These are phyloP conservation scores for Chascanopsetta lugubris DNA, from an alignment of 2,113 vertebrate genomes.

Conservation along the genomic window DNA sequence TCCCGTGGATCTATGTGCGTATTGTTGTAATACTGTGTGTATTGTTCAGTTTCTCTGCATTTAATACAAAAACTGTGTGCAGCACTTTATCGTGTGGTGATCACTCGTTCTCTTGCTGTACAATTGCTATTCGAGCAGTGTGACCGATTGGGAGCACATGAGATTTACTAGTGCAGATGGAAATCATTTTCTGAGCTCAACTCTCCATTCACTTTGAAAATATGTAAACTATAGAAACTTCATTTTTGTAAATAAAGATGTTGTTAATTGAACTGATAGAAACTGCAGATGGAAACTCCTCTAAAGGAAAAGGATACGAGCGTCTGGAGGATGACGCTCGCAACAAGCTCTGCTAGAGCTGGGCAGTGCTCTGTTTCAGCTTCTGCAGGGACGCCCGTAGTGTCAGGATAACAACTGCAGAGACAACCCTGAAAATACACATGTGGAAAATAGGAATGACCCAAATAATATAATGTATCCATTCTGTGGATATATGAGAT, in stretches of 20 bases:
- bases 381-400: constrained; percentile 89
- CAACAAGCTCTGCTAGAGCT: constrained; percentile 88
- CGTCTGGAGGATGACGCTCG: constrained; percentile 85
- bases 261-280: no score
- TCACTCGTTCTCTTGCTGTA: background rate
- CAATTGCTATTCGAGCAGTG: no score
- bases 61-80: background rate
- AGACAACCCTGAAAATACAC: no score
- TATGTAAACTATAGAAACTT: no score
- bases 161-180: no score
- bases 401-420: constrained; percentile 90
- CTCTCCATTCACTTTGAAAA: no score
- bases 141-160: no score
- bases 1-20: background rate
- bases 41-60: background rate
- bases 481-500: no score
- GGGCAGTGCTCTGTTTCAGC: constrained; percentile 88
- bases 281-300: background rate
- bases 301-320: constrained; percentile 86
- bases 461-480: no score
- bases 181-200: no score
- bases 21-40: background rate
- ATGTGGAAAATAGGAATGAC: no score
- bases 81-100: background rate
- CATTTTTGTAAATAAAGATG: no score